Evolutionary conservation across 2,888 invertebrate species (phyloP).

Genomic region (Eristalis pertinax): DNA sequence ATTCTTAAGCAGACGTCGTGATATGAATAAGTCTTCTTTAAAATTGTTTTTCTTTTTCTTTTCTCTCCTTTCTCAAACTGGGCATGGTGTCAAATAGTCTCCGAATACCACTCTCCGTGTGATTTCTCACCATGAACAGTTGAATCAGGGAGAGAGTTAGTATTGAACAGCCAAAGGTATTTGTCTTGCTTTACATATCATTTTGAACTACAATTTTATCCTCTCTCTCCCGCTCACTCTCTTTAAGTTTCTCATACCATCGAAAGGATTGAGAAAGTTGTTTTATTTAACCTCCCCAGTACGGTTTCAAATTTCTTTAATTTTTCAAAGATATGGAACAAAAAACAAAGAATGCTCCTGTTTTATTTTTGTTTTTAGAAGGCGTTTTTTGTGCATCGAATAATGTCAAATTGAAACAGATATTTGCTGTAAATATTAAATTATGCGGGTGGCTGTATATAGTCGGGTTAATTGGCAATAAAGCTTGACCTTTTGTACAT

Average conservation of each 20-base stretch:
- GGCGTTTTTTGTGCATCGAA: background rate
- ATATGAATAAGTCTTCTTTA: background rate
- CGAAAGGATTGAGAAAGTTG: background rate
- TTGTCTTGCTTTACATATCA: background rate
- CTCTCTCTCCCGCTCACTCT: no score
- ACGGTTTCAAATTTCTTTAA: background rate
- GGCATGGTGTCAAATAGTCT: background rate
- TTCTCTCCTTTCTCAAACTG: background rate
- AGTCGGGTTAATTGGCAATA: conserved; percentile 25
- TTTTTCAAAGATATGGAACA: background rate
- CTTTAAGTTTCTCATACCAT: background rate
- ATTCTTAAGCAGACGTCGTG: background rate
- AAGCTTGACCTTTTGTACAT: conserved; percentile 28
- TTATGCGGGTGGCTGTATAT: conserved; percentile 2
- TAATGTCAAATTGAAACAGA: background rate
- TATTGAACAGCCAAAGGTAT: background rate
- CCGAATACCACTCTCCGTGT: background rate
- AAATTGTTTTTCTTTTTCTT: no score
- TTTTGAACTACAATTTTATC: background rate
- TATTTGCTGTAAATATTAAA: background rate
- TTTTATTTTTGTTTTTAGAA: background rate
- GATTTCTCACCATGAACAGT: background rate
- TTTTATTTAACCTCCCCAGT: background rate
- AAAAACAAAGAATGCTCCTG: background rate
- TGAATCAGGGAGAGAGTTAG: background rate